Evolutionary conservation across 2,797 vertebrate genomes (phyloP).

Genomic region (Tympanoctomys barrerae): DNA sequence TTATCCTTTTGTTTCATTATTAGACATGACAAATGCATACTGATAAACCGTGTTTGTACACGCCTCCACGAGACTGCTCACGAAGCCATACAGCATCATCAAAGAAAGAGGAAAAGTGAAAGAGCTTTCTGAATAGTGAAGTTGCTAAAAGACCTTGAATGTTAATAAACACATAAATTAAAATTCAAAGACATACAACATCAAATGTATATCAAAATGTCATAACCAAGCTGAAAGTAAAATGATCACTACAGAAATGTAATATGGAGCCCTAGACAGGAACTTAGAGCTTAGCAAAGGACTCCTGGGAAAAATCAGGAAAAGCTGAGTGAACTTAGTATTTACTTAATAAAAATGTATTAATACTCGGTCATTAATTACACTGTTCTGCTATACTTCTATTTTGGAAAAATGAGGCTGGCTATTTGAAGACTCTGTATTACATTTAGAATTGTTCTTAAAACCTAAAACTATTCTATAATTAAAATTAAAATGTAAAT

Average conservation of each 20-base stretch:
- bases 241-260: background rate
- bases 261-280: background rate
- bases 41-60: background rate
- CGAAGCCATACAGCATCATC: background rate
- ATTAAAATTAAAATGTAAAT: background rate
- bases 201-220: background rate
- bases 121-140: background rate
- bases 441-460: slow-evolving; percentile 15
- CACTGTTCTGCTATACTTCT: background rate
- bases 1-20: slow-evolving; percentile 19
- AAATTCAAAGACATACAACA: slow-evolving; percentile 34
- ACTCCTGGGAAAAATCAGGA: background rate
- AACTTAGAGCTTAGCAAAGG: background rate
- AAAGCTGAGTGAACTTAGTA: background rate
- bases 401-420: background rate
- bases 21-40: background rate
- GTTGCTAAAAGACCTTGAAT: background rate
- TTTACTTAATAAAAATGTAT: background rate
- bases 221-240: background rate
- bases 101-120: slow-evolving; percentile 22
- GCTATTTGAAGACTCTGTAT: background rate
- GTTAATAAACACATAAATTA: background rate
- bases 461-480: slow-evolving; percentile 45
- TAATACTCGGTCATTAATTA: background rate
- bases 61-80: background rate